These are phyloP conservation scores for Syngnathus acus DNA, from an alignment of 2,797 vertebrate genomes.

Conservation along the genomic window DNA sequence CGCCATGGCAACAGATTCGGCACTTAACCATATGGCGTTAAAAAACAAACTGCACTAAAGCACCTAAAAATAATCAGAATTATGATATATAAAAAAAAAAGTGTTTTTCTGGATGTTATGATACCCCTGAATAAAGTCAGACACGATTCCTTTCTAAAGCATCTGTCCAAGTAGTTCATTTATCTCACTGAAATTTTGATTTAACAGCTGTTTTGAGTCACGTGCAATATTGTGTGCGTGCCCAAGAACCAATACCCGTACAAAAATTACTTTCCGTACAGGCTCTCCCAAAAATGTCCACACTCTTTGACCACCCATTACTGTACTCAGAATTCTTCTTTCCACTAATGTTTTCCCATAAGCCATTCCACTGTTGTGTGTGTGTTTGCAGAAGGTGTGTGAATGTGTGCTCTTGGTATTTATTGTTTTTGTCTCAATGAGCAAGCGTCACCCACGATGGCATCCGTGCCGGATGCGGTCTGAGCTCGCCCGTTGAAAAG, in stretches of 20 bases:
- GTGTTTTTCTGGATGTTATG: neutral
- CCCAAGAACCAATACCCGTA: too few species aligned
- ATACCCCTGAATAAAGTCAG: neutral
- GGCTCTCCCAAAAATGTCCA: too few species aligned
- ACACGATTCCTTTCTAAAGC: neutral
- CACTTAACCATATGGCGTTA: neutral
- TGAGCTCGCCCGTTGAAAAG: neutral
- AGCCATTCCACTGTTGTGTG: neutral
- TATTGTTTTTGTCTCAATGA: neutral
- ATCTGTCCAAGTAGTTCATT: too few species aligned
- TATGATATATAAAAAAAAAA: too few species aligned
- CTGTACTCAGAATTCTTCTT: too few species aligned
- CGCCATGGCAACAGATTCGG: neutral
- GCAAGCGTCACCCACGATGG: neutral
- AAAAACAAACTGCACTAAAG: neutral
- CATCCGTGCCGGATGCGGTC: neutral
- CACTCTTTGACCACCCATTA: too few species aligned
- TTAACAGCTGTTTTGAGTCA: too few species aligned
- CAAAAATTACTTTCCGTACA: too few species aligned
- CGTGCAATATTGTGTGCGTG: too few species aligned
- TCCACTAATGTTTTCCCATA: neutral
- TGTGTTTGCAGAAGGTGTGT: conserved; percentile 3
- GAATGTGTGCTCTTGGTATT: neutral
- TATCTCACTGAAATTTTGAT: too few species aligned
- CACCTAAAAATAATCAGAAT: neutral